Conservation (phyloP, 2,113 vertebrate genomes). For the Tonatia bakeri region DNA sequence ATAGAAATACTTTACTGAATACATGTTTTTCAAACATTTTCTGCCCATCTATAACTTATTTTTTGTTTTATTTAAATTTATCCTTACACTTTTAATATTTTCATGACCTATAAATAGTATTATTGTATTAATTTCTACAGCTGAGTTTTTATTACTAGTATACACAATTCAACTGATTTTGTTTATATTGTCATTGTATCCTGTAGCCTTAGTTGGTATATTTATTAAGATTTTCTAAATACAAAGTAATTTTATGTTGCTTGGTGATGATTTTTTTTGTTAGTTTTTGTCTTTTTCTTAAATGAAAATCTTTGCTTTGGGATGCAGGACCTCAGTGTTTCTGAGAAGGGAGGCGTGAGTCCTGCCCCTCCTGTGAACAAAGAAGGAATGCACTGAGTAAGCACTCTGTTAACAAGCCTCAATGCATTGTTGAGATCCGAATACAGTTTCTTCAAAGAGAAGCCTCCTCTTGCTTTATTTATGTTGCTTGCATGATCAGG, state of each 20-base stretch:
- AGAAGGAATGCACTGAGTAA: neutral
- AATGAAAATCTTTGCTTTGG: neutral
- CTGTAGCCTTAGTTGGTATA: neutral
- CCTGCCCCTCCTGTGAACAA: fast-evolving
- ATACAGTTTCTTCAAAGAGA: neutral
- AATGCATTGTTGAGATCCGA: neutral
- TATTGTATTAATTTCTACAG: neutral
- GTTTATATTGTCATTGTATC: neutral
- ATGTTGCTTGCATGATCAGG: too few species aligned
- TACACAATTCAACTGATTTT: neutral
- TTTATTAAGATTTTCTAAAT: neutral
- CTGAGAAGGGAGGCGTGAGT: too few species aligned
- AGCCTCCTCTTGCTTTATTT: neutral
- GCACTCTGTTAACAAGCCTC: neutral
- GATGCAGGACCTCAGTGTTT: neutral
- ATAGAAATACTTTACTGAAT: neutral
- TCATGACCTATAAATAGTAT: neutral
- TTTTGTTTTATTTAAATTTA: neutral
- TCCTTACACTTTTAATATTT: neutral
- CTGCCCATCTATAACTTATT: neutral
- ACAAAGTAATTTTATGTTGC: neutral
- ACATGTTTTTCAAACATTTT: neutral
- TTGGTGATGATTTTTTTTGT: neutral
- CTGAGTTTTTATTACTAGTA: neutral
- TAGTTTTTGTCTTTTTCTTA: neutral